Percentiles rank a stretch among this genome's conserved stretches.
Conservation (phyloP, 2,113 vertebrate species). For the Ptychochromis oligacanthus region DNA sequence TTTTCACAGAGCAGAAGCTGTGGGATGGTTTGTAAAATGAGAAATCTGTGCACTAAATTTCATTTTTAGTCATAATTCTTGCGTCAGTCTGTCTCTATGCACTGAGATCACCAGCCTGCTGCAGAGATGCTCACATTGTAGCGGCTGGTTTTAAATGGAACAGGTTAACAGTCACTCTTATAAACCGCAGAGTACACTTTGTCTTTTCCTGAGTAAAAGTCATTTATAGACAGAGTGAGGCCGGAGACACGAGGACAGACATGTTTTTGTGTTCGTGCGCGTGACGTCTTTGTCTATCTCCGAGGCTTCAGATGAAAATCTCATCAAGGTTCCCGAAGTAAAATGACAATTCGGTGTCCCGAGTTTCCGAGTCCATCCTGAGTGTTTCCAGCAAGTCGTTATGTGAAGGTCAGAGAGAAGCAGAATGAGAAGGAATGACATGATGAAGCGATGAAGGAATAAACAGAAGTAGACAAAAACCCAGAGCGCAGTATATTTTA, state of each 20-base stretch:
- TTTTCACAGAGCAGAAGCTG: background rate
- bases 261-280: background rate
- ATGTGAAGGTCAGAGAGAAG: background rate
- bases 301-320: conserved; percentile 15
- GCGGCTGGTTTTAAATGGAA: background rate
- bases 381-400: background rate
- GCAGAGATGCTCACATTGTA: background rate
- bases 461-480: background rate
- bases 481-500: background rate
- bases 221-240: conserved; percentile 11
- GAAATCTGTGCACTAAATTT: background rate
- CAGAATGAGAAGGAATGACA: too few species aligned
- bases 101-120: background rate
- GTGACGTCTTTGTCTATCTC: background rate
- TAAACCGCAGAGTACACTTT: conserved; percentile 1
- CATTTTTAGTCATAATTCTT: background rate
- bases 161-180: background rate
- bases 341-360: background rate
- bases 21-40: background rate
- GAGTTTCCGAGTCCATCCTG: background rate
- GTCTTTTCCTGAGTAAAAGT: conserved; percentile 7
- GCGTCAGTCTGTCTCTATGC: background rate
- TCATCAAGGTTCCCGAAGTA: background rate
- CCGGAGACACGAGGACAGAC: background rate
- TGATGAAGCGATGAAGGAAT: background rate